These are phyloP conservation scores for Teleogryllus occipitalis DNA, from an alignment of 1,140 invertebrate genomes.

Conservation along the genomic window DNA sequence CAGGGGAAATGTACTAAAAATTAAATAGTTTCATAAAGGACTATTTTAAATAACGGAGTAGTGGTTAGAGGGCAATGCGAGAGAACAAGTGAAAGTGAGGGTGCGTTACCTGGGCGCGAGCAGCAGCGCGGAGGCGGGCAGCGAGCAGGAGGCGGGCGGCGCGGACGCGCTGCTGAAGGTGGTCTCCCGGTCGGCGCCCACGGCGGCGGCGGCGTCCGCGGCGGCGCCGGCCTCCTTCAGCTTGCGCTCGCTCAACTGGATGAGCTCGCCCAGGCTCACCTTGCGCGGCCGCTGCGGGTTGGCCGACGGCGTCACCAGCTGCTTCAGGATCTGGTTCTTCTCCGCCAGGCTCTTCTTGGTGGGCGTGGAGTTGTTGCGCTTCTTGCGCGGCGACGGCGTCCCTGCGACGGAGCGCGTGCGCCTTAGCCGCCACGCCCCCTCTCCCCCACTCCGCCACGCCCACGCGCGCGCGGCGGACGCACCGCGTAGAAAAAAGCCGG, in stretches of 20 bases:
- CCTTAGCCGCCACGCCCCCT: neutral
- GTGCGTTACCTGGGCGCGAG: too few relatives aligned
- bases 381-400: conserved; percentile 58
- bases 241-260: conserved; percentile 56
- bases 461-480: too few relatives aligned
- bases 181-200: too few relatives aligned
- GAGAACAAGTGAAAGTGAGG: too few relatives aligned
- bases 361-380: conserved; percentile 61
- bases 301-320: conserved; percentile 48
- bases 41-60: too few relatives aligned
- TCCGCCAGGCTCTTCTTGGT: conserved; percentile 54
- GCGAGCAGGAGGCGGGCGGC: too few relatives aligned
- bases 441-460: neutral
- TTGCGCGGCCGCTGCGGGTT: conserved; percentile 41
- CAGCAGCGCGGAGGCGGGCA: too few relatives aligned
- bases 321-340: conserved; percentile 65
- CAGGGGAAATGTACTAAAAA: too few relatives aligned
- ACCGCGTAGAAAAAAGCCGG: too few relatives aligned
- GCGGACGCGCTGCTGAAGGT: too few relatives aligned
- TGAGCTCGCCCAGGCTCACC: conserved; percentile 56
- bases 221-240: conserved; percentile 44
- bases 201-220: conserved; percentile 19
- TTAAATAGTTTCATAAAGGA: too few relatives aligned
- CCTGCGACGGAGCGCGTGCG: conserved; percentile 36
- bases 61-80: too few relatives aligned